Conservation (phyloP, 2,888 invertebrate genomes). For the Siphonodentalium dalli region DNA sequence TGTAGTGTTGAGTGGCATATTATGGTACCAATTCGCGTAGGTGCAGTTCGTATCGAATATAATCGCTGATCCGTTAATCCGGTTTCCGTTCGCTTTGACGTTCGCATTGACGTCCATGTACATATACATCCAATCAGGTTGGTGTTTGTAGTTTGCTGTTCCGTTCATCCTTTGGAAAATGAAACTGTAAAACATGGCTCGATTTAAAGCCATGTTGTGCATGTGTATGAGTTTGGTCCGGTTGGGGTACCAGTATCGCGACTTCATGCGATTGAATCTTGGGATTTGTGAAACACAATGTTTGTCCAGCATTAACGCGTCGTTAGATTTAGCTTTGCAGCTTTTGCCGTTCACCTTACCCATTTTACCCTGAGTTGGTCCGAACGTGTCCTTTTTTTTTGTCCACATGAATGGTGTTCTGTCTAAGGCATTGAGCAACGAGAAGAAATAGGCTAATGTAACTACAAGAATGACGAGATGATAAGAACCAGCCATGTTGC, state of each 20-base stretch:
- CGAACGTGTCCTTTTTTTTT: slow-evolving; percentile 85
- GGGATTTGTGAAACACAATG: slow-evolving; percentile 83
- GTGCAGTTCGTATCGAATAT: slow-evolving; percentile 94
- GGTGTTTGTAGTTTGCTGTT: slow-evolving; percentile 69
- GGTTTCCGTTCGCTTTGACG: slow-evolving; percentile 88
- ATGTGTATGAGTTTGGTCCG: slow-evolving; percentile 90
- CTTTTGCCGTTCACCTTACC: slow-evolving; percentile 86
- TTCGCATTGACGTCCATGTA: slow-evolving; percentile 94
- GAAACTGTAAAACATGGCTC: slow-evolving; percentile 79
- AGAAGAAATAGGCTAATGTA: too few relatives aligned
- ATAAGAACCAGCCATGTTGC: too few relatives aligned
- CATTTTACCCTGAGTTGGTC: slow-evolving; percentile 84
- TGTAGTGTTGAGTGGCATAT: slow-evolving; percentile 91
- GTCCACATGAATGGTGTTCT: slow-evolving; percentile 84
- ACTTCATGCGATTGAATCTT: slow-evolving; percentile 70
- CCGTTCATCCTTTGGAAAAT: slow-evolving; percentile 53
- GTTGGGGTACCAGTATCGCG: slow-evolving; percentile 79
- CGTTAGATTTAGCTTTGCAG: slow-evolving; percentile 85
- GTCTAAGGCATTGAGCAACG: too few relatives aligned
- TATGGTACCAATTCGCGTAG: slow-evolving; percentile 86
- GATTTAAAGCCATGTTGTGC: slow-evolving; percentile 94
- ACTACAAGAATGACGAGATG: too few relatives aligned
- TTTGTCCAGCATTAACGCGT: slow-evolving; percentile 82
- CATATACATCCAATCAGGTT: slow-evolving; percentile 98
- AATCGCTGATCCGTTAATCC: slow-evolving; percentile 82